Evolutionary conservation across 2,113 vertebrate species (phyloP), one percentile per base, ranked within the genome.

Genomic region (Anolis sagrei): DNA sequence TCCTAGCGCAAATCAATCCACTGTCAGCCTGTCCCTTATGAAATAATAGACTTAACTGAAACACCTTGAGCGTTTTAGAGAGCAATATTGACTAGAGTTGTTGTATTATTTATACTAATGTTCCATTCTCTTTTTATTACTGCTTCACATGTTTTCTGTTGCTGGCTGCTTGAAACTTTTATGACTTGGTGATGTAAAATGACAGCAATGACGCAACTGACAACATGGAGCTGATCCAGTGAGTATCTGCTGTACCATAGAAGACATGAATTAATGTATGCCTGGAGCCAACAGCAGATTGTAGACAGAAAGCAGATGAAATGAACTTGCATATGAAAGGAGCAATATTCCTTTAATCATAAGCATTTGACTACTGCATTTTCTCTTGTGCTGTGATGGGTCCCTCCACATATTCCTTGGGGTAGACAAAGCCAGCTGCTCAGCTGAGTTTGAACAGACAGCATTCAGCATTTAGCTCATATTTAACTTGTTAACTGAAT

Each of bases 401-500:
- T 82, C 91, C 88, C 85, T 89, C 88, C 84, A 89, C 44, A 89
- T 92, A 87, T 90, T 25, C 74, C 61, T 36, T 58, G 62, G 85
- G 0, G 0, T 89, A 77, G 81, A 87, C 87, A 91, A 93, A 92
- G 87, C 88, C 86, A 85, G 82, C 89, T 92, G 85, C 87, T 88
- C 88, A 87, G 54, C 89, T 84, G 73, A 76, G 81, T 23, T 90
- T 34, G 92, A 93, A 93, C 91, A 94, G 90, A 90, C 92, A 93
- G 91, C 91, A 92, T 94, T 93, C 93, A 89, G 89, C 92, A 13
- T 58, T 13, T 84, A 94, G 85, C 90, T 93, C 83, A 54, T 83
- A 89, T 82, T 91, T 90, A 87, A 92, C 84, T 86, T 92, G 93
- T 84, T 83, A 93, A 93, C 92, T 92, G 93, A 92, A 88, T 87